These are phyloP conservation scores for Sinocyclocheilus maitianheensis DNA, from an alignment of 2,113 vertebrate genomes.

Conservation along the genomic window DNA sequence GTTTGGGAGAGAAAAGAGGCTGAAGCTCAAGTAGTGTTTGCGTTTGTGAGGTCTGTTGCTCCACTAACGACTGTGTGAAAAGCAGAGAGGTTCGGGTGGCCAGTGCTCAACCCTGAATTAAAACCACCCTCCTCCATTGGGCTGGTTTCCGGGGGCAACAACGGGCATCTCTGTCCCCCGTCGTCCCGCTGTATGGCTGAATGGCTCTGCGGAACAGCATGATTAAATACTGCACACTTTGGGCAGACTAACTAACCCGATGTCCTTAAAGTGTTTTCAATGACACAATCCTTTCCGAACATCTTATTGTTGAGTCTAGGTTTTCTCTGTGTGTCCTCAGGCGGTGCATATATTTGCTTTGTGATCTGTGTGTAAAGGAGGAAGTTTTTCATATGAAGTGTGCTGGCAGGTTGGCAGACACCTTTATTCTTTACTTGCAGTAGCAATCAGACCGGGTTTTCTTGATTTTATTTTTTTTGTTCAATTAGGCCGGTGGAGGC, in stretches of 20 bases:
- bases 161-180: slow-evolving; percentile 24
- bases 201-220: slow-evolving; percentile 20
- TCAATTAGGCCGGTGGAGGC: background rate
- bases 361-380: background rate
- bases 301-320: background rate
- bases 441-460: slow-evolving; percentile 21
- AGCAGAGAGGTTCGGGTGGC: background rate
- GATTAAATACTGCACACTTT: slow-evolving; percentile 21
- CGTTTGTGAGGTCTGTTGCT: slow-evolving; percentile 51
- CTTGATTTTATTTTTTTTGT: background rate
- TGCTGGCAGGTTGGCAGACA: background rate
- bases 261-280: background rate
- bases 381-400: background rate
- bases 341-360: slow-evolving; percentile 6
- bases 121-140: slow-evolving; percentile 42
- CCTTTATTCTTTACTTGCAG: background rate
- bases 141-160: slow-evolving; percentile 47
- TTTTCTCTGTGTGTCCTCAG: background rate
- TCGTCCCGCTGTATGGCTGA: slow-evolving; percentile 15
- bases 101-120: slow-evolving; percentile 33
- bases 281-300: background rate
- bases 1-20: slow-evolving; percentile 23
- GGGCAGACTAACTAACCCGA: background rate
- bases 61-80: slow-evolving; percentile 50
- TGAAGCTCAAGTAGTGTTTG: slow-evolving; percentile 38